Evolutionary conservation across 2,888 invertebrate species (phyloP).

Genomic region (Campaea margaritaria): DNA sequence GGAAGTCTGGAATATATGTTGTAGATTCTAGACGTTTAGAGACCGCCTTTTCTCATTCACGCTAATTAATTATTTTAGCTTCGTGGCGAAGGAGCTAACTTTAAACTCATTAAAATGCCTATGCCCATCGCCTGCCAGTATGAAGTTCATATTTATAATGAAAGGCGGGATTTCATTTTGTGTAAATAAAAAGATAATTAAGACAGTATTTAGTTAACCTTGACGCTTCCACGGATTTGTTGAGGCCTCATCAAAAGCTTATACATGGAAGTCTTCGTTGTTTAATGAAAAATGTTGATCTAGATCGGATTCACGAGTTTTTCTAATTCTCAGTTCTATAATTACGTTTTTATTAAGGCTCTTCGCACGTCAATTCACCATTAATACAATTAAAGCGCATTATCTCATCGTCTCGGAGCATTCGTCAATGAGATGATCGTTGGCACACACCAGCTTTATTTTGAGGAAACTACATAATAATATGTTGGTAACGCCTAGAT

Average conservation of each 20-base stretch:
- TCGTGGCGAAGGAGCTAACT: not conserved
- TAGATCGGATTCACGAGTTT: conserved; percentile 1
- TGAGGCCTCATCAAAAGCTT: not conserved
- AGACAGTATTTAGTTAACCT: not conserved
- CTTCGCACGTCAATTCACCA: conserved; percentile 36
- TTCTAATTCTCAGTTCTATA: not conserved
- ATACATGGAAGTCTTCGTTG: not conserved
- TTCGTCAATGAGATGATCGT: conserved; percentile 49
- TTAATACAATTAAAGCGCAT: conserved; percentile 47
- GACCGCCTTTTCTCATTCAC: not conserved
- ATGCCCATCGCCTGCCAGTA: no score
- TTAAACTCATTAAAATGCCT: not conserved
- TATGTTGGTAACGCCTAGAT: conserved; percentile 32
- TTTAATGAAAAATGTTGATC: conserved; percentile 1
- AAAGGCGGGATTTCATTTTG: not conserved
- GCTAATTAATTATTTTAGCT: no score
- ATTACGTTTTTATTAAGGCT: conserved; percentile 15
- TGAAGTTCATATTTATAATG: conserved; percentile 5
- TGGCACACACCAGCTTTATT: conserved; percentile 53
- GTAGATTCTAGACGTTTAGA: not conserved
- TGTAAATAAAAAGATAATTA: not conserved
- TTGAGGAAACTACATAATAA: conserved; percentile 44
- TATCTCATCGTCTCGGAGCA: conserved; percentile 49
- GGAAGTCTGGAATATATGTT: conserved; percentile 10
- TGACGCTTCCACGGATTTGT: not conserved